Conservation (phyloP, 2,888 invertebrate species). For the Zootermopsis nevadensis region DNA sequence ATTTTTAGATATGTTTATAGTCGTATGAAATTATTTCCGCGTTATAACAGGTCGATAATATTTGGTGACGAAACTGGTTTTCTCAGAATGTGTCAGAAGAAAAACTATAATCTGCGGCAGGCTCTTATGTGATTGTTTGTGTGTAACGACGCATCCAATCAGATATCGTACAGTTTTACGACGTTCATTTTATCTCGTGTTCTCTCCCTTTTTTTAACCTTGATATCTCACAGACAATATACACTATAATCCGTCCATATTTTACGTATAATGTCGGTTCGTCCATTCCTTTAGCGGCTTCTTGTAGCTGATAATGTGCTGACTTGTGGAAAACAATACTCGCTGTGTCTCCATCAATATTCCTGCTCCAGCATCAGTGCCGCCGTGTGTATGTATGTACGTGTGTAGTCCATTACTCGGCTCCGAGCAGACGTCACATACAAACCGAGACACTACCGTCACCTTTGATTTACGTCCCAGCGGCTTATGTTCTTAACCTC, state of each 20-base stretch:
- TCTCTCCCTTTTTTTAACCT: background rate
- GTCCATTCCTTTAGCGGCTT: no score
- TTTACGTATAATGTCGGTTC: background rate
- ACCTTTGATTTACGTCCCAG: constrained; percentile 21
- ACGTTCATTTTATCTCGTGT: background rate
- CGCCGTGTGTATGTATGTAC: background rate
- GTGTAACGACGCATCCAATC: background rate
- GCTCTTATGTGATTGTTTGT: no score
- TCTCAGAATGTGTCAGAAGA: no score
- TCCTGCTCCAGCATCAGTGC: background rate
- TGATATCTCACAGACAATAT: background rate
- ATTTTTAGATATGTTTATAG: no score
- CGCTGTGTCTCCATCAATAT: no score
- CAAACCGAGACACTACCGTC: background rate
- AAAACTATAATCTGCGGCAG: no score
- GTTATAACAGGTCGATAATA: no score
- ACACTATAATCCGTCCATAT: background rate
- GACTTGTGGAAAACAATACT: background rate
- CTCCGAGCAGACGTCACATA: background rate
- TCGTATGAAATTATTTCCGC: no score
- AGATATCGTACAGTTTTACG: background rate
- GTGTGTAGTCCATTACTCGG: constrained; percentile 23
- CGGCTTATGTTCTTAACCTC: constrained; percentile 20
- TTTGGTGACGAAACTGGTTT: no score
- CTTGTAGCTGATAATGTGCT: background rate